Base-by-base conservation (phyloP, 2,797 vertebrate genomes). In the Ctenopoma kingsleyae region DNA sequence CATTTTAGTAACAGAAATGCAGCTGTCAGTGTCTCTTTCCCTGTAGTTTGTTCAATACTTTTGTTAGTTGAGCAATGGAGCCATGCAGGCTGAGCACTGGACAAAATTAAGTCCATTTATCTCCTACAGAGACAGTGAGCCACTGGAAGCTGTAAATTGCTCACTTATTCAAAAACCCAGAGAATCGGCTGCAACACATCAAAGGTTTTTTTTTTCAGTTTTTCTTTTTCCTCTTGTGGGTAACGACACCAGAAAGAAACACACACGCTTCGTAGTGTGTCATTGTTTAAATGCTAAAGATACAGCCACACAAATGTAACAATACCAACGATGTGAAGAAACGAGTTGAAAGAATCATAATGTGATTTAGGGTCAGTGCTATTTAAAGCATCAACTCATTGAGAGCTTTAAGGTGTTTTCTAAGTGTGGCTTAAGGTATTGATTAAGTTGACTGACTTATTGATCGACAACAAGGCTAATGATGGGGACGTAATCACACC, bases 41-140 rank as follows among this genome's bases (percentile, higher is more conserved):
- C 63, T 48, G 32, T 57, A 16, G 47, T 71, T 71, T 73, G 36
- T 40, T 63, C 56, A 10, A 52, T 73, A 35, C n/a, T 71, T 77
- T 78, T 63, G 23, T 68, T 75, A n/a, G 61, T 65, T 71, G 49
- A 53, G 23, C 19, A 56, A 11, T 53, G 47, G 59, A 74, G 72
- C 23, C 52, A 71, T 61, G 72, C 62, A 66, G 65, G 56, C 74
- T 52, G 59, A 71, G 54, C 54, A 53, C 57, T 67, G 61, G 67
- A 80, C 74, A 77, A 88, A 90, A 91, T 91, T 71, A 91, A 86
- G 75, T 36, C 57, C 69, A 87, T 93, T 88, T 73, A 89, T 92
- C 84, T 89, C 68, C 47, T 41, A 58, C 67, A 55, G 74, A 85
- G 73, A 66, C 83, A 74, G 61, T 50, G 55, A 78, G 52, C 58